A percentile compares a stretch with the other conserved stretches of the same genome.
Evolutionary conservation across 2,888 invertebrate genomes (phyloP).

Genomic region (Herminia tarsipennalis): DNA sequence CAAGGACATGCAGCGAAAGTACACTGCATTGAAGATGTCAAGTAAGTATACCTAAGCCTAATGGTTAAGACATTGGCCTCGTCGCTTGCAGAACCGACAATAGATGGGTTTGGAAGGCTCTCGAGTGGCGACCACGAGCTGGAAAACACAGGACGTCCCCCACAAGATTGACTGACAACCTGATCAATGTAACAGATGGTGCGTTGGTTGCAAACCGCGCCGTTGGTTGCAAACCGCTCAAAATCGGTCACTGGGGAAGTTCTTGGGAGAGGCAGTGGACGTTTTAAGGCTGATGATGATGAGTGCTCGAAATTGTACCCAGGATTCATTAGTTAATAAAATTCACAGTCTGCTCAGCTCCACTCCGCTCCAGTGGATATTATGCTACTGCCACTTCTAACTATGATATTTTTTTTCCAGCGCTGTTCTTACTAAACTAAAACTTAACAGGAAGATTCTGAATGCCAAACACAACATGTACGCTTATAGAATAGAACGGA

Average conservation of each 20-base stretch:
- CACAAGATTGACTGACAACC: too few relatives aligned
- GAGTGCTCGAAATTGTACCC: too few relatives aligned
- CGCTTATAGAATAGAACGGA: slow-evolving; percentile 86
- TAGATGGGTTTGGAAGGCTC: too few relatives aligned
- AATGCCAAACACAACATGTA: slow-evolving; percentile 94
- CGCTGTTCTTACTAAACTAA: slow-evolving; percentile 83
- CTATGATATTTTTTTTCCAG: slow-evolving; percentile 85
- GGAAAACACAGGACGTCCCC: too few relatives aligned
- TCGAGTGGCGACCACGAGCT: too few relatives aligned
- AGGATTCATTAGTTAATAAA: too few relatives aligned
- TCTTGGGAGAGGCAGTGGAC: too few relatives aligned
- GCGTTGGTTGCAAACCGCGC: slow-evolving; percentile 90
- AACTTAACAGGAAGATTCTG: slow-evolving; percentile 89
- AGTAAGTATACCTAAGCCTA: slow-evolving; percentile 73
- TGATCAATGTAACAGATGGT: slow-evolving; percentile 87
- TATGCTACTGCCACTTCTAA: slow-evolving; percentile 76
- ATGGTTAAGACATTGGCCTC: slow-evolving; percentile 62
- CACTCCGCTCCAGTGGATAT: slow-evolving; percentile 87
- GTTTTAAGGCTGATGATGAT: too few relatives aligned
- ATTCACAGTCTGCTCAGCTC: too few relatives aligned
- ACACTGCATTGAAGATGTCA: slow-evolving; percentile 86
- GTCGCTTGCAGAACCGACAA: slow-evolving; percentile 77
- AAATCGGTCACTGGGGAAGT: too few relatives aligned
- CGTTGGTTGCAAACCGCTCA: slow-evolving; percentile 76
- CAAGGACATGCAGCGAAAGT: slow-evolving; percentile 92